Evolutionary conservation across 2,797 vertebrate species (phyloP), one percentile per base, ranked within the genome.

Genomic region (Phataginus tricuspis): DNA sequence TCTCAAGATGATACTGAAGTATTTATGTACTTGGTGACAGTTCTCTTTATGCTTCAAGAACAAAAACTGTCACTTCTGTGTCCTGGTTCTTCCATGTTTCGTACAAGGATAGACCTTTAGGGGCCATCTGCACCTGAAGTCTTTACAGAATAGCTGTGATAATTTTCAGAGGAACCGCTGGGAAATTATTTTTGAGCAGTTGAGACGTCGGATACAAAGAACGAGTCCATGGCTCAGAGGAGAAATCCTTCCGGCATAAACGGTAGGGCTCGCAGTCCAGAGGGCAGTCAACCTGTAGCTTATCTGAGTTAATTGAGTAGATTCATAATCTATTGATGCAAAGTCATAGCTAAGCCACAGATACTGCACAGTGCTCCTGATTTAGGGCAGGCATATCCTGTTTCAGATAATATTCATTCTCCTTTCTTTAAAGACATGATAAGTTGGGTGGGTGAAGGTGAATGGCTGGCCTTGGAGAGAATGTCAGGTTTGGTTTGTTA

Each of bases 181-280:
- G 39, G 34, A 69, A 71, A 27, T 94, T 29, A 45, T 49, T 63
- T 88, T 51, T 21, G 79, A 29, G 49, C 23, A 13, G 86, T 59
- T 87, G 37, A 42, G 37, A 34, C 53, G n/a, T 27, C 21, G 83
- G 1, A 57, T 21, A 23, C 7, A 23, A 39, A 74, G 59, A 51
- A 2, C 4, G 31, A 13, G 3, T 37, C 15, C 1, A 3, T 4
- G 31, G 71, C 64, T 77, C 29, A 13, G 53, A 37, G 29, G 14
- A 3, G 37, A 16, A 18, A 53, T 14, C 25, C 27, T 15, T 0
- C 1, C 11, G 66, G 12, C n/a, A 21, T 3, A 68, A 18, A 29
- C 4, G 11, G 39, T 3, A 25, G 0, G 5, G 25, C 1, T 34
- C 4, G 0, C 4, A 2, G 23, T 6, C 11, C 0, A 7, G n/a